Evolutionary conservation across 2,113 vertebrate species (phyloP).

Genomic region (Trachemys scripta): DNA sequence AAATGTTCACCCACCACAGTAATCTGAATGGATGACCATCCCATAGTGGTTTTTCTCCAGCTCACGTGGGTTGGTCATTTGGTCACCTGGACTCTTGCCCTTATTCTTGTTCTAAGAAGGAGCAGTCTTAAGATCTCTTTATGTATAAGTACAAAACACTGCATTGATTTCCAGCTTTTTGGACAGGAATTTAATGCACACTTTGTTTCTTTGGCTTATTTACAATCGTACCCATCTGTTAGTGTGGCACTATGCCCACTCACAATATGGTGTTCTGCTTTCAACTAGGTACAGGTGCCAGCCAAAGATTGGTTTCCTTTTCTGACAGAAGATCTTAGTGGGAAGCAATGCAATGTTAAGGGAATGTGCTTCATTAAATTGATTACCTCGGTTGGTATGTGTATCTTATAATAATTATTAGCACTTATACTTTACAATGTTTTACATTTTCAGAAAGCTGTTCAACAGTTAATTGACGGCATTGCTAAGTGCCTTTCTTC

Average conservation of each 20-base stretch:
- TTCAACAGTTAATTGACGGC: background rate
- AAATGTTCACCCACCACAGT: background rate
- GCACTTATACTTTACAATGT: background rate
- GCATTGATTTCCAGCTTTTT: slow-evolving; percentile 25
- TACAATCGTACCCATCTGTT: slow-evolving; percentile 73
- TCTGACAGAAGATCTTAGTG: slow-evolving; percentile 71
- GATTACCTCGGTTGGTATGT: slow-evolving; percentile 72
- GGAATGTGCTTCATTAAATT: slow-evolving; percentile 72
- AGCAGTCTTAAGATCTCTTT: slow-evolving; percentile 11
- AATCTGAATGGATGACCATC: background rate
- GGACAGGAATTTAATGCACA: slow-evolving; percentile 26
- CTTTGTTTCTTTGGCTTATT: slow-evolving; percentile 63
- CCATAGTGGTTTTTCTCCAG: background rate
- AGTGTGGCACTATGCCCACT: slow-evolving; percentile 74
- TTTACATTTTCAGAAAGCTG: slow-evolving; percentile 50
- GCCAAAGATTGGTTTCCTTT: slow-evolving; percentile 55
- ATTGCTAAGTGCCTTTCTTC: background rate
- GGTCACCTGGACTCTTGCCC: slow-evolving; percentile 1
- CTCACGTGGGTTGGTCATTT: slow-evolving; percentile 1
- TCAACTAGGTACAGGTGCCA: slow-evolving; percentile 70
- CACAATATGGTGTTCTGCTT: slow-evolving; percentile 74
- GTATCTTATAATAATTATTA: slow-evolving; percentile 57
- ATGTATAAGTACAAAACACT: slow-evolving; percentile 6
- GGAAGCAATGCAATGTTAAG: slow-evolving; percentile 23
- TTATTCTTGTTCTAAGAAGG: background rate